Evolutionary conservation across 1,140 invertebrate species (phyloP).

Genomic region (Neodiprion lecontei): DNA sequence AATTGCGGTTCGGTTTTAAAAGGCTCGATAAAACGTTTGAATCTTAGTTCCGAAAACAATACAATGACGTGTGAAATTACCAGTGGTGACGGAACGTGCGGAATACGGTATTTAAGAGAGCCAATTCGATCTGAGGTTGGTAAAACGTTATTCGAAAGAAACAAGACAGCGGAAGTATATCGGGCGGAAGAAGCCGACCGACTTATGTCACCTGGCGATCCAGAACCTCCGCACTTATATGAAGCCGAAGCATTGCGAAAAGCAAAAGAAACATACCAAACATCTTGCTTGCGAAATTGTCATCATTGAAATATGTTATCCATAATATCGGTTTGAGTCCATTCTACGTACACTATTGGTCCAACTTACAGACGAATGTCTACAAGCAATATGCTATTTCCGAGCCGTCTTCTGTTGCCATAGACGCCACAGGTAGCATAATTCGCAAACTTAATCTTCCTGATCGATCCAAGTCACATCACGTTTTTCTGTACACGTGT

Average conservation of each 20-base stretch:
- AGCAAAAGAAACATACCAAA: conserved; percentile 19
- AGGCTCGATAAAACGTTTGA: not conserved
- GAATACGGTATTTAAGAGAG: too few species aligned
- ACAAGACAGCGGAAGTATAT: conserved; percentile 9
- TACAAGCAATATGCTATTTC: conserved; percentile 15
- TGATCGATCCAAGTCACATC: not conserved
- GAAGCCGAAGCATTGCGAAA: conserved; percentile 16
- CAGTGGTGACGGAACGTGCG: too few species aligned
- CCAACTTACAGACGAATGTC: conserved; percentile 22
- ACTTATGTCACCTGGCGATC: conserved; percentile 20
- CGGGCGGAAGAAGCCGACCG: conserved; percentile 16
- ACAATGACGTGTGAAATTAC: too few species aligned
- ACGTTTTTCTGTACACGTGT: conserved; percentile 25
- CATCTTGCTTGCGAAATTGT: conserved; percentile 21
- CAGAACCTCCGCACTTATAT: conserved; percentile 22
- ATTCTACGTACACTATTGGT: conserved; percentile 28
- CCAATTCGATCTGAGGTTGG: not conserved
- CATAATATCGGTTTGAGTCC: conserved; percentile 20
- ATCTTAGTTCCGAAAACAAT: too few species aligned
- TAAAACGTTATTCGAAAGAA: not conserved
- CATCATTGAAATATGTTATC: conserved; percentile 17
- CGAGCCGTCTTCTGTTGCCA: conserved; percentile 12
- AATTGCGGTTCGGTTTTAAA: not conserved
- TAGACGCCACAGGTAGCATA: conserved; percentile 24
- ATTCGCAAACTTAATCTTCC: conserved; percentile 19